Base-by-base conservation (phyloP, 2,888 invertebrate species). In the Galerucella pusilla region DNA sequence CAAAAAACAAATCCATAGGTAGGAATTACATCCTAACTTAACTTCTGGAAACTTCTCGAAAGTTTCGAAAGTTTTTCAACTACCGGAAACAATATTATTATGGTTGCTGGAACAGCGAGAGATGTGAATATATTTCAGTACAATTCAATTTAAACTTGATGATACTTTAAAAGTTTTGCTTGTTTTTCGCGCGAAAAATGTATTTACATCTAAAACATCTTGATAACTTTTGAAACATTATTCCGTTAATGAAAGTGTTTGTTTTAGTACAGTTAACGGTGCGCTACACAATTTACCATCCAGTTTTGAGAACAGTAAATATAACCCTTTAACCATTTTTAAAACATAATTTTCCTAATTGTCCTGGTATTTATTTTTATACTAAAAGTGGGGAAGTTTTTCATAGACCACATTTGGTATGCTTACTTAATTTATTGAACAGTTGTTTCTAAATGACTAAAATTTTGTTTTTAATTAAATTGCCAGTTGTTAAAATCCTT, bases 61-160 rank as follows among this genome's bases (percentile, higher is more conserved):
- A 71, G 52, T 78, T 75, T 73, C 70, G 11, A 61, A 75, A 77
- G 74, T 66, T 75, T 77, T 74, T 70, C 72, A 76, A 68, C 68
- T 75, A 70, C 67, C 70, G 49, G 60, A 77, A 74, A 76, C 71
- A 70, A 71, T 73, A 74, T 77, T 77, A 73, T 77, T 73, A 73
- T 68, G 73, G 69, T 73, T 76, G 75, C 76, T 71, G 78, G 79
- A 76, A 76, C 45, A 71, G 69, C 77, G 73, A 75, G 77, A 76
- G 73, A 77, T 78, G 77, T 78, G 75, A 77, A 77, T 75, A 77
- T 77, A 79, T 78, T 78, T 73, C 68, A 75, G 78, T 77, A 75
- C 77, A 67, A 75, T 78, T 79, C 77, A 78, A 78, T 79, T 79
- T 74, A 74, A 79, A 79, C 71, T 79, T 79, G 72, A 76, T 73